A percentile compares a stretch with the other conserved stretches of the same genome.
phyloP scores from a whole-genome alignment of 1,140 invertebrate genomes.

The Bombus breviceps region DNA sequence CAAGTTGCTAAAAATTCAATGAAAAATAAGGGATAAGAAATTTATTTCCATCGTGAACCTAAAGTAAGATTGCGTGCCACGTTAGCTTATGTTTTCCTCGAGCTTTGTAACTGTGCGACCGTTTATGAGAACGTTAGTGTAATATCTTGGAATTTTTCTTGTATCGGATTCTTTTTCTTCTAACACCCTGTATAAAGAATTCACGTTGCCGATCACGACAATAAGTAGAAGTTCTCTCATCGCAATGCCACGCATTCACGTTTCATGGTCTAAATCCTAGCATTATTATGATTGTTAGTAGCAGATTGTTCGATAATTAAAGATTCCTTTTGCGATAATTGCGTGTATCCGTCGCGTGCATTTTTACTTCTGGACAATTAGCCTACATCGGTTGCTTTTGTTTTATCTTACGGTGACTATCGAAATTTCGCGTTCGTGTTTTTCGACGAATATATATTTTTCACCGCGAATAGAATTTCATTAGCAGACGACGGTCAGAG shows the following conservation, averaged over 20 bases:
- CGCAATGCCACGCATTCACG: not conserved
- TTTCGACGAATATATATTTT: too few species aligned
- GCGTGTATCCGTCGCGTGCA: not conserved
- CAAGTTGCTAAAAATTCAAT: too few species aligned
- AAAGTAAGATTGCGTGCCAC: too few species aligned
- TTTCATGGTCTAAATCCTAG: slow-evolving; percentile 29
- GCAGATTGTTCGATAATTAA: not conserved
- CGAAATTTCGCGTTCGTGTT: not conserved
- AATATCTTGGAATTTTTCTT: too few species aligned
- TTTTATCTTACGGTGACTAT: not conserved
- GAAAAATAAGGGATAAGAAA: too few species aligned
- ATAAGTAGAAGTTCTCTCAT: not conserved
- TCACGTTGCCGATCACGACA: not conserved
- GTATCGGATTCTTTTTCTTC: not conserved
- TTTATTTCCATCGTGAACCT: too few species aligned
- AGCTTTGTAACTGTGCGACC: too few species aligned
- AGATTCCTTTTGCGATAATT: slow-evolving; percentile 19
- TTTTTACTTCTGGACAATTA: slow-evolving; percentile 15
- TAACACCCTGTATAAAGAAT: not conserved
- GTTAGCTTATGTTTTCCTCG: too few species aligned
- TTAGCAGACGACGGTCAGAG: too few species aligned
- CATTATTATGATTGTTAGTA: slow-evolving; percentile 9
- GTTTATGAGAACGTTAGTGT: too few species aligned
- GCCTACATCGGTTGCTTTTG: not conserved
- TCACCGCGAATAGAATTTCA: too few species aligned